A percentile compares a stretch with the other conserved stretches of the same genome.
These are phyloP conservation scores for Lutraria lutraria DNA, from an alignment of 2,888 invertebrate genomes.

Conservation along the genomic window DNA sequence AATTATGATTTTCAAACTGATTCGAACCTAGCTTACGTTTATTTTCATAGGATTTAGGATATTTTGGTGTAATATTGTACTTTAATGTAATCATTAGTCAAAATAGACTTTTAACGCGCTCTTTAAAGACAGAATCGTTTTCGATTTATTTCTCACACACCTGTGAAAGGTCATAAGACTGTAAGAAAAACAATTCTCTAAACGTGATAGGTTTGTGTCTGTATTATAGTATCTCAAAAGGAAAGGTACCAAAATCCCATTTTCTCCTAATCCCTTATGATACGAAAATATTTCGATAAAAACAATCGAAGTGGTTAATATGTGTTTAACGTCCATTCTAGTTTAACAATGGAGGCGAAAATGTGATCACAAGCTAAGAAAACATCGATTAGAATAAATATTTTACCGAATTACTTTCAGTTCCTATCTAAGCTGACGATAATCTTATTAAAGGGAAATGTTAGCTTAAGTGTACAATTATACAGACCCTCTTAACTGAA, in stretches of 20 bases:
- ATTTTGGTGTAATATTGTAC: neutral
- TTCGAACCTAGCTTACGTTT: neutral
- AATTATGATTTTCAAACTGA: neutral
- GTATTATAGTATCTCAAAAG: constrained; percentile 20
- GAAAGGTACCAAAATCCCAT: constrained; percentile 44
- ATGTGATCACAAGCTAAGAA: constrained; percentile 53
- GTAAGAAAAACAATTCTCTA: constrained; percentile 39
- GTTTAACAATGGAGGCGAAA: neutral
- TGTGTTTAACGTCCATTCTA: constrained; percentile 34
- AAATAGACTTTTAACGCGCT: neutral
- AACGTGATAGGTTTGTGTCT: constrained; percentile 46
- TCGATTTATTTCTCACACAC: constrained; percentile 10
- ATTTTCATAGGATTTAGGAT: neutral
- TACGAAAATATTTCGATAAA: constrained; percentile 60
- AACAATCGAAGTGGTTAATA: constrained; percentile 54
- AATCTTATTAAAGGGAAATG: constrained; percentile 58
- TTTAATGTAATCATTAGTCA: neutral
- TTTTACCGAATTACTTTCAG: constrained; percentile 47
- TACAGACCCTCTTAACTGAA: constrained; percentile 22
- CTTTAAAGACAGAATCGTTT: neutral
- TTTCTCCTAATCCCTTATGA: constrained; percentile 54
- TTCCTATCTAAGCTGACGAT: constrained; percentile 36
- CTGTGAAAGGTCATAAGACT: constrained; percentile 23
- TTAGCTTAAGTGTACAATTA: constrained; percentile 50
- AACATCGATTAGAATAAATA: constrained; percentile 52